These are phyloP conservation scores for Acronicta aceris DNA, from an alignment of 2,888 invertebrate species.

Conservation along the genomic window DNA sequence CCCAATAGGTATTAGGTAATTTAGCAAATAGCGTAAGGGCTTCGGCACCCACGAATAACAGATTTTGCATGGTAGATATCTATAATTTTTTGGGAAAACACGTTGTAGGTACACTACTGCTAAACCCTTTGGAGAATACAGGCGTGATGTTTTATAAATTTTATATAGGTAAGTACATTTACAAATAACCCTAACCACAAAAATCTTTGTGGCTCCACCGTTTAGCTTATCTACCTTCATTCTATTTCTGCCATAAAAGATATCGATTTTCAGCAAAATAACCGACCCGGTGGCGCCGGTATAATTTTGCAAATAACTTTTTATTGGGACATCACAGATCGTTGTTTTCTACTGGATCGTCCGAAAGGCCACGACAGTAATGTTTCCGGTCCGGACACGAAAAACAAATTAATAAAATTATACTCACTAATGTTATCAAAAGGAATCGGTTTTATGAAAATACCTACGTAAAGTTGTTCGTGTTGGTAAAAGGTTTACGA, in stretches of 20 bases:
- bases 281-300: conserved; percentile 73
- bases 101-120: background rate
- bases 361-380: conserved; percentile 29
- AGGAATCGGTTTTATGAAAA: background rate
- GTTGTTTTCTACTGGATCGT: conserved; percentile 55
- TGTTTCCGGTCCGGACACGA: conserved; percentile 21
- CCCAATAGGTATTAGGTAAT: too few species aligned
- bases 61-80: too few species aligned
- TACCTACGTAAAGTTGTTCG: too few species aligned
- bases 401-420: conserved; percentile 51
- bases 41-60: too few species aligned
- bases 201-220: conserved; percentile 10
- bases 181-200: background rate
- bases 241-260: conserved; percentile 59
- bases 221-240: conserved; percentile 62
- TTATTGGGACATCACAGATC: conserved; percentile 70
- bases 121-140: background rate
- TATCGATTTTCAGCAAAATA: conserved; percentile 68
- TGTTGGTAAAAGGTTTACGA: too few species aligned
- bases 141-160: background rate
- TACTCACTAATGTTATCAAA: background rate
- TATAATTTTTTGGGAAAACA: too few species aligned
- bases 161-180: background rate
- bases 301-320: conserved; percentile 76
- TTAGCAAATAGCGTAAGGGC: too few species aligned